phyloP scores from a whole-genome alignment of 1,140 invertebrate species.

The Meloidogyne floridensis region DNA sequence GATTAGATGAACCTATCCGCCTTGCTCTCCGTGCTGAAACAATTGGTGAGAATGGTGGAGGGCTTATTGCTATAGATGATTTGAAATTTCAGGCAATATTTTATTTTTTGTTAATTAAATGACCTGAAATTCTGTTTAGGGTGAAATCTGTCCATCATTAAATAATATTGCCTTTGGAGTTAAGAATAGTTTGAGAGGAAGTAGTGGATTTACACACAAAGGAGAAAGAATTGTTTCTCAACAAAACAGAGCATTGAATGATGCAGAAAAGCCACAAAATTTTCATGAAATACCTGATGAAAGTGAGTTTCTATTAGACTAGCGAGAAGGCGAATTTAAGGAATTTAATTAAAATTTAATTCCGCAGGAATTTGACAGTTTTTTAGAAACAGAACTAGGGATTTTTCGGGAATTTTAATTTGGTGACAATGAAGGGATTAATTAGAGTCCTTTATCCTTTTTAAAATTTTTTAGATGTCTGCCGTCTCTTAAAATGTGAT shows the following conservation, averaged over 20 bases:
- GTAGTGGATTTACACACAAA: background rate
- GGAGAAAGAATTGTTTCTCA: background rate
- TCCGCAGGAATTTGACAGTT: too few species aligned
- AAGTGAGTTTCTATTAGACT: background rate
- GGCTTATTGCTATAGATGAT: conserved; percentile 52
- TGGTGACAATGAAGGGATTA: too few species aligned
- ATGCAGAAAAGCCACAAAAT: background rate
- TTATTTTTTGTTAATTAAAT: background rate
- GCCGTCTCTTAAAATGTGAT: conserved; percentile 53
- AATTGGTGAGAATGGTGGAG: conserved; percentile 32
- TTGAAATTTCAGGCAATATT: conserved; percentile 44
- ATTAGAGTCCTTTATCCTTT: background rate
- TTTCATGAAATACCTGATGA: conserved; percentile 20
- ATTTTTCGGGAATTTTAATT: too few species aligned
- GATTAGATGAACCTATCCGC: conserved; percentile 54
- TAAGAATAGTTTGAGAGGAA: background rate
- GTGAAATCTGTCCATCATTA: conserved; percentile 13
- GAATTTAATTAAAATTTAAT: too few species aligned
- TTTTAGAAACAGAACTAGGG: too few species aligned
- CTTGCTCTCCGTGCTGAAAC: conserved; percentile 53
- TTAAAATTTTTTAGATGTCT: conserved; percentile 54
- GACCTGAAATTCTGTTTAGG: background rate
- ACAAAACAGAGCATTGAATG: background rate
- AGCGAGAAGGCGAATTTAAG: too few species aligned
- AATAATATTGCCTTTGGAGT: conserved; percentile 10